Percentiles rank a stretch among this genome's conserved stretches.
These are phyloP conservation scores for Phanerotoma sp. DNA, from an alignment of 2,888 invertebrate genomes.

Conservation along the genomic window DNA sequence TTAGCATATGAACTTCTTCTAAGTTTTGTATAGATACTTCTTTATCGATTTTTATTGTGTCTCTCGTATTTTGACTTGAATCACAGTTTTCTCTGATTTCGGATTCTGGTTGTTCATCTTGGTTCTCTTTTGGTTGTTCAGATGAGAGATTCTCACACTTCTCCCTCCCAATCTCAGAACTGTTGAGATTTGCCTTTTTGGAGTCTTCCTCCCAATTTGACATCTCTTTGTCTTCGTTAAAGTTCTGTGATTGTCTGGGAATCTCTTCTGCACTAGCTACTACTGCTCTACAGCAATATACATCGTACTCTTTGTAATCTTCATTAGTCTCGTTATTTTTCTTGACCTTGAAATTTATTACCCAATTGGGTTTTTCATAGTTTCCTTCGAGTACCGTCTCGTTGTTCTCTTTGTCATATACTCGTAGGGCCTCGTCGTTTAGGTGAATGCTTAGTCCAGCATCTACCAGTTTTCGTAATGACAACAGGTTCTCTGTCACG, in stretches of 20 bases:
- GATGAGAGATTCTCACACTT: conserved; percentile 7
- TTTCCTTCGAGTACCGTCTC: conserved; percentile 18
- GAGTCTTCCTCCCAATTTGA: conserved; percentile 22
- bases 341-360: conserved; percentile 22
- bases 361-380: conserved; percentile 26
- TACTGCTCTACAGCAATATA: conserved; percentile 17
- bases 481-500: conserved; percentile 36
- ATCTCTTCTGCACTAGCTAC: conserved; percentile 17
- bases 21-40: neutral
- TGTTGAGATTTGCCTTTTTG: neutral
- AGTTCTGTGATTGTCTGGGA: conserved; percentile 24
- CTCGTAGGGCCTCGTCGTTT: conserved; percentile 22
- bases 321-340: conserved; percentile 7
- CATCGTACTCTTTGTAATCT: neutral
- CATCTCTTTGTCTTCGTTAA: conserved; percentile 11
- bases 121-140: neutral
- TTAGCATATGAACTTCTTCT: conserved; percentile 6
- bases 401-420: conserved; percentile 21
- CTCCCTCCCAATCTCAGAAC: conserved; percentile 27
- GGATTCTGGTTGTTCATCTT: conserved; percentile 8
- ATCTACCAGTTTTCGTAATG: conserved; percentile 32
- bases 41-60: conserved; percentile 10
- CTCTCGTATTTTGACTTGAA: neutral
- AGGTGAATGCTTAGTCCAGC: conserved; percentile 29
- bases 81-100: conserved; percentile 9